Base-by-base conservation (phyloP, 2,888 invertebrate species). In the Platerodrilus igneus region DNA sequence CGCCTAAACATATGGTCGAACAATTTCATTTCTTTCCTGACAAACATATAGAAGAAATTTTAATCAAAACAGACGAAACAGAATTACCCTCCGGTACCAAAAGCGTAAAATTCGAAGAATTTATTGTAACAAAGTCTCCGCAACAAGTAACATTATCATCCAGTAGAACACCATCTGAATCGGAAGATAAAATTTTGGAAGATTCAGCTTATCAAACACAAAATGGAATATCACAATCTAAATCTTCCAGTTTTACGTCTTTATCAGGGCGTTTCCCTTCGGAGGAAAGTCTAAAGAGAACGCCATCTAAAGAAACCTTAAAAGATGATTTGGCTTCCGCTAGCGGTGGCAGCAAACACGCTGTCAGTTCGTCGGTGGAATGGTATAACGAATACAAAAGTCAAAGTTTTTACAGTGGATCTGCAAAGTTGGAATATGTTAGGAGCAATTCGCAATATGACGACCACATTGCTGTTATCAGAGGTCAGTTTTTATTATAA, bases 391-490 rank as follows among this genome's bases (percentile, higher is more conserved):
- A 77, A 53, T 78, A 75, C 53, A 66, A 69, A 43, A 71, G 67
- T 51, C 73, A 72, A 53, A 74, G 73, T 58, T 74, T 86, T 62
- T 83, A 83, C 53, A 74, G 73, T 62, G 72, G 76, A 37, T 79
- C 79, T 47, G 75, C 79, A 27, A 78, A 78, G 62, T 77, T 81
- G 71, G 83, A 85, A 53, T 83, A 78, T 58, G 75, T 81, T 50
- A 76, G 86, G 63, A 86, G 83, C 69, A 83, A 82, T 64, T 84
- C 83, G 58, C 86, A 88, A 68, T 89, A 85, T 69, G 90, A 90
- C 69, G 81, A 83, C 37, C 89, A 89, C 70, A 90, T 90, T 64
- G 84, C 81, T 56, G 80, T 83, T 70, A 86, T 86, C 63, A 79
- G 83, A 86, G 87, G 89, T 89, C 78, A 73, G 60, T 26, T n/a